Base-by-base conservation (phyloP, 92 coral and sea anemone species). In the Epizoanthus fatuus region DNA sequence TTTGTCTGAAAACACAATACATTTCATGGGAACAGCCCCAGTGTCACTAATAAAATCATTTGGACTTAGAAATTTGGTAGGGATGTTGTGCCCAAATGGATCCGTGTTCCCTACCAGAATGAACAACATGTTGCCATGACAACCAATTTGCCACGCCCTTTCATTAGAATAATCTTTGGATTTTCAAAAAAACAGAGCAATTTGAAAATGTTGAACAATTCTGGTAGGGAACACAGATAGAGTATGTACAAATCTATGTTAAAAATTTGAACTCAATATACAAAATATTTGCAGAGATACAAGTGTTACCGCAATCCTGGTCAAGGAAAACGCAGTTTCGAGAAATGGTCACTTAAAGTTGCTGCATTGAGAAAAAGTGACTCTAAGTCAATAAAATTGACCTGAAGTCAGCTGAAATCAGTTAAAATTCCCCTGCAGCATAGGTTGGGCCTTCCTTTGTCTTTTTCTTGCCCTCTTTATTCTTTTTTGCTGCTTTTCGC, bases 401-500 rank as follows among this genome's bases (percentile, higher is more conserved):
- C 44, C 44, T 40, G 44, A 40, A 40, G 44, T 40, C 44, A 40
- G 44, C 44, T 40, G 44, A 40, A 40, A 40, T 40, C 71, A 65
- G 32, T 38, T 73, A 73, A 57, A 73, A 51, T 73, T 40, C 60
- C 39, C 80, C 42, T 74, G 80, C 80, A 49, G 39, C 80, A 47
- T 74, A 74, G 57, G 63, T 47, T 37, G 80, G 35, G 40, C n/a
- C 63, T 57, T 17, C 54, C 39, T 74, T 74, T 47, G 57, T 53
- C 63, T 51, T 74, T 47, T 74, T 47, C 45, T 1, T 57, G 38
- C 63, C 63, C 37, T 38, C 40, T 47, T 74, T 74, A 2, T 57
- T 47, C 62, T 25, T 74, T 51, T 74, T 74, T 35, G 62, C 60
- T 37, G 80, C 80, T 74, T 53, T 74, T 53, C 80, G 57, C 56